A percentile compares a stretch with the other conserved stretches of the same genome.
These are phyloP conservation scores for Melanotaenia pygmaea DNA, from an alignment of 2,797 vertebrate species.

Conservation along the genomic window DNA sequence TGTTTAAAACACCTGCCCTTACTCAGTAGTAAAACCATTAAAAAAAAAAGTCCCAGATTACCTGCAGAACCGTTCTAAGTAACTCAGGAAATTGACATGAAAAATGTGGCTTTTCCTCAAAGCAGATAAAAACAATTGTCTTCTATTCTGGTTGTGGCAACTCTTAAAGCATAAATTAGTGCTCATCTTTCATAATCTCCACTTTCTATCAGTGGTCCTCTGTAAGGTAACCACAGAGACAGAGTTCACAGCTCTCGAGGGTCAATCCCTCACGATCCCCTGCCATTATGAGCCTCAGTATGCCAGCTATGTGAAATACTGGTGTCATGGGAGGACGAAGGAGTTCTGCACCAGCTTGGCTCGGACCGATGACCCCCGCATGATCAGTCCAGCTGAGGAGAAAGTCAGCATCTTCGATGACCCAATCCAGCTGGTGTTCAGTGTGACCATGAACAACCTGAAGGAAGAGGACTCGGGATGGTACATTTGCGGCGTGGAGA, in stretches of 20 bases:
- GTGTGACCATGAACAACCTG: conserved; percentile 76
- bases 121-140: conserved; percentile 19
- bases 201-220: conserved; percentile 50
- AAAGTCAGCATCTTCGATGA: conserved; percentile 74
- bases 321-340: conserved; percentile 71
- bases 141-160: conserved; percentile 6
- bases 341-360: conserved; percentile 77
- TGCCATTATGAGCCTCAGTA: conserved; percentile 80
- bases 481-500: conserved; percentile 83
- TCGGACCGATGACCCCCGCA: conserved; percentile 61
- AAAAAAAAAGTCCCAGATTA: neutral
- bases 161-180: conserved; percentile 7
- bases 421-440: conserved; percentile 74
- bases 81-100: conserved; percentile 27
- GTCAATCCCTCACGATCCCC: conserved; percentile 67
- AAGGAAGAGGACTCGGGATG: conserved; percentile 70
- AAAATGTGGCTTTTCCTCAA: conserved; percentile 29
- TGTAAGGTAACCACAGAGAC: conserved; percentile 57
- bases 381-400: neutral
- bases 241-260: conserved; percentile 69
- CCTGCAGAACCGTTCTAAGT: conserved; percentile 7
- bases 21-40: too few species aligned
- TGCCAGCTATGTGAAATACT: conserved; percentile 79
- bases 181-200: conserved; percentile 21
- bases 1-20: too few species aligned